Evolutionary conservation across 2,888 invertebrate species (phyloP), one percentile per base, ranked within the genome.

Genomic region (Elaeidobius kamerunicus): DNA sequence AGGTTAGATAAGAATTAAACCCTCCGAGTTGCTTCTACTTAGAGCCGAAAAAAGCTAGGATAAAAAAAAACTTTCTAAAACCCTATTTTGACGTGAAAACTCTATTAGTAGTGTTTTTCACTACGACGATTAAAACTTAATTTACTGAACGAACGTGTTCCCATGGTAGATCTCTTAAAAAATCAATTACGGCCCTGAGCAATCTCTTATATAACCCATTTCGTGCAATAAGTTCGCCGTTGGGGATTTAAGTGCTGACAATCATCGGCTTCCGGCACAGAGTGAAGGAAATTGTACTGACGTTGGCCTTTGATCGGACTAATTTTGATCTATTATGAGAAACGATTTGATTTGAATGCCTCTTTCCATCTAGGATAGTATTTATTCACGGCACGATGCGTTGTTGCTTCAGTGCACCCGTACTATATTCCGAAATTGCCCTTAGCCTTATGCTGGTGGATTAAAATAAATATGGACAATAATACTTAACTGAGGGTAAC

Each of bases 181-280:
- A 23, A 6, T 23, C 23, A 4, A 30, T 32, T 44, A 44, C 44
- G 44, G 32, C 17, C 34, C 44, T 50, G 50, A 16, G 12, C 20
- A 32, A 12, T 30, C 28, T 50, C 44, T 54, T 36, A 42, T 44
- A 48, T 41, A 56, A 45, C 48, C 46, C 35, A 46, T 55, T 52
- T 55, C 52, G 40, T 48, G 52, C 52, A 56, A 52, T 52, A 56
- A 49, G 52, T 52, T 52, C 52, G 35, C 52, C 42, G 48, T 48
- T 48, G 52, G 56, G 47, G 49, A 49, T 56, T 56, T 56, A 56
- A 56, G 56, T 56, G 56, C 52, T 56, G 56, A 52, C 56, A 56
- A 56, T 56, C 52, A 49, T 52, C 49, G 48, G 49, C 44, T 56
- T 56, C 56, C 56, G 52, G 52, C 49, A 15, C 16, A 35, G 47